phyloP scores from a whole-genome alignment of 2,888 invertebrate species.

The Automeris io region DNA sequence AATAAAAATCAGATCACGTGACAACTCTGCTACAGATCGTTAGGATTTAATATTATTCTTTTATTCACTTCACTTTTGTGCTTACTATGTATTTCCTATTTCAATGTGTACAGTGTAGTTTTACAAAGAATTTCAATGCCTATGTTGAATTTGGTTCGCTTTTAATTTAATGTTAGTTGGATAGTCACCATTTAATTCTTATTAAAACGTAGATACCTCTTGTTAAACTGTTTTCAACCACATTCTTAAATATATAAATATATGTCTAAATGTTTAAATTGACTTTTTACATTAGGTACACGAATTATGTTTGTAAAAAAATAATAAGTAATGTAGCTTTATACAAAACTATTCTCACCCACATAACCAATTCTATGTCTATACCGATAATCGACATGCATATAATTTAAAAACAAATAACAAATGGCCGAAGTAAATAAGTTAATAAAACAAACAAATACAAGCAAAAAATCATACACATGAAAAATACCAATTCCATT shows the following conservation, averaged over 20 bases:
- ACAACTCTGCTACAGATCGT: no score
- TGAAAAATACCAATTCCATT: conserved; percentile 32
- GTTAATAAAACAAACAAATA: conserved; percentile 59
- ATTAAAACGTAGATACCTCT: no score
- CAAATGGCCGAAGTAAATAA: conserved; percentile 53
- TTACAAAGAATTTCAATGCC: no score
- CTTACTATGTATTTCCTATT: no score
- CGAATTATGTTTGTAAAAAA: conserved; percentile 15
- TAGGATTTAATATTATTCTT: no score
- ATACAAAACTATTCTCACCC: conserved; percentile 24
- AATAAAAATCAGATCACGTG: no score
- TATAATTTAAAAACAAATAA: conserved; percentile 57
- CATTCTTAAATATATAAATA: neutral
- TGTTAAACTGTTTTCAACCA: neutral
- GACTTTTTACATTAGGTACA: conserved; percentile 13
- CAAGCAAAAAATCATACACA: conserved; percentile 55
- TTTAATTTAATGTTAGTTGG: no score
- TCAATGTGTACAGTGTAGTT: no score
- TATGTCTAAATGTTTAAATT: conserved; percentile 19
- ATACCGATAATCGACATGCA: conserved; percentile 43
- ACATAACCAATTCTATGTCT: conserved; percentile 39
- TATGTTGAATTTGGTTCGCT: no score
- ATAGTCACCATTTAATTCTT: no score
- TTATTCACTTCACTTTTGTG: no score
- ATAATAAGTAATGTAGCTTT: conserved; percentile 18